Conservation (phyloP, 1,140 invertebrate species). For the Conus betulinus region DNA sequence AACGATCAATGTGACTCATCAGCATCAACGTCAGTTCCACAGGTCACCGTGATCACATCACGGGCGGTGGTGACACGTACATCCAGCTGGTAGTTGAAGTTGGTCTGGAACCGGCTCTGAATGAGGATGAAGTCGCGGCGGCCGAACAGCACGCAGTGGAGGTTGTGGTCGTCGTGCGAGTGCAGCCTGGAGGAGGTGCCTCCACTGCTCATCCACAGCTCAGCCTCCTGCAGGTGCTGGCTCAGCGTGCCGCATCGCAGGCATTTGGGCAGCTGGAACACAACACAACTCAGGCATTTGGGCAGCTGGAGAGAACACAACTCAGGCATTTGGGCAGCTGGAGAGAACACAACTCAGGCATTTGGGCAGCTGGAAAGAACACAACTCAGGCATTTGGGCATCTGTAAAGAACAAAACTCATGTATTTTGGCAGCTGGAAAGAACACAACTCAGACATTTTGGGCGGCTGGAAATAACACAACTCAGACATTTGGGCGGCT, state of each 20-base stretch:
- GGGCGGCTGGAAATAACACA: too few species aligned
- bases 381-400: neutral
- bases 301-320: neutral
- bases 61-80: conserved; percentile 46
- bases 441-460: too few species aligned
- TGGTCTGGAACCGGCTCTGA: conserved; percentile 61
- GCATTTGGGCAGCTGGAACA: conserved; percentile 50
- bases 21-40: too few species aligned
- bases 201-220: conserved; percentile 74
- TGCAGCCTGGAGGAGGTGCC: conserved; percentile 71
- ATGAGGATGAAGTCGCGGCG: conserved; percentile 75
- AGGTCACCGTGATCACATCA: too few species aligned
- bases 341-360: too few species aligned
- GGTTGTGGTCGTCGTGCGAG: conserved; percentile 71
- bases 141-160: conserved; percentile 74
- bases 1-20: too few species aligned
- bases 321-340: too few species aligned
- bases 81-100: conserved; percentile 64
- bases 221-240: conserved; percentile 66
- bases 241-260: conserved; percentile 67
- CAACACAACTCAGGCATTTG: too few species aligned
- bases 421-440: too few species aligned
- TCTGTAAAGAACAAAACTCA: too few species aligned
- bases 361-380: neutral
- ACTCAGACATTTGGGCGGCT: too few species aligned